Evolutionary conservation across 2,888 invertebrate genomes (phyloP).

Genomic region (Caprella mutica): DNA sequence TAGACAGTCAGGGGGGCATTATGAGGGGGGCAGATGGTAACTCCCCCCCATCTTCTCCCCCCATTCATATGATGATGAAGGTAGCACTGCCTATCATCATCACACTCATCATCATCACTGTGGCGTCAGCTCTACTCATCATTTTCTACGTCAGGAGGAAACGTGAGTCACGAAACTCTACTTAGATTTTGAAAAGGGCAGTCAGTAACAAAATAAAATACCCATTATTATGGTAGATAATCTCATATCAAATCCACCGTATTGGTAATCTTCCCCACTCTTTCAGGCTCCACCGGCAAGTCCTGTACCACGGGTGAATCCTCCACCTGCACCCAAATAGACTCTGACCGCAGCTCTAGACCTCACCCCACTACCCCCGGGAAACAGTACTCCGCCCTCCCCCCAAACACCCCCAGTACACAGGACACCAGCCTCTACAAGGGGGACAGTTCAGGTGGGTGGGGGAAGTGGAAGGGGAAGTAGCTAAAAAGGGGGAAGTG

Average conservation of each 20-base stretch:
- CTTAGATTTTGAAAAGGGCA: not conserved
- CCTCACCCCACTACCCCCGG: conserved; percentile 50
- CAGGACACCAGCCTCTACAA: conserved; percentile 50
- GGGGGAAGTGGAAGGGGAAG: too few relatives aligned
- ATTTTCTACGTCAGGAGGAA: conserved; percentile 27
- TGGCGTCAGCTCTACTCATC: conserved; percentile 25
- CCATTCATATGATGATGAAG: conserved; percentile 26
- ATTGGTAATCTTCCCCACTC: too few relatives aligned
- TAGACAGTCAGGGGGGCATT: not conserved
- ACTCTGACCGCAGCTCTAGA: not conserved
- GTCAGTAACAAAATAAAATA: too few relatives aligned
- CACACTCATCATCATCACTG: too few relatives aligned
- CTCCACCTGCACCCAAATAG: conserved; percentile 53
- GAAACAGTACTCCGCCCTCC: conserved; percentile 58
- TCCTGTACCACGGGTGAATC: conserved; percentile 62
- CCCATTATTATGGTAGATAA: too few relatives aligned
- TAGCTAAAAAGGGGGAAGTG: too few relatives aligned
- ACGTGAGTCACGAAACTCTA: conserved; percentile 19
- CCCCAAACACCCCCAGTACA: conserved; percentile 45
- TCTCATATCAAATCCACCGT: too few relatives aligned
- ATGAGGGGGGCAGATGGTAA: not conserved
- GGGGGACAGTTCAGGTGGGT: conserved; percentile 28
- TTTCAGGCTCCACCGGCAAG: not conserved
- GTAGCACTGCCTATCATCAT: conserved; percentile 30
- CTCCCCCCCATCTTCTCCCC: conserved; percentile 14